Evolutionary conservation across 2,797 vertebrate species (phyloP), one percentile per base, ranked within the genome.

Genomic region (Ataeniobius toweri): DNA sequence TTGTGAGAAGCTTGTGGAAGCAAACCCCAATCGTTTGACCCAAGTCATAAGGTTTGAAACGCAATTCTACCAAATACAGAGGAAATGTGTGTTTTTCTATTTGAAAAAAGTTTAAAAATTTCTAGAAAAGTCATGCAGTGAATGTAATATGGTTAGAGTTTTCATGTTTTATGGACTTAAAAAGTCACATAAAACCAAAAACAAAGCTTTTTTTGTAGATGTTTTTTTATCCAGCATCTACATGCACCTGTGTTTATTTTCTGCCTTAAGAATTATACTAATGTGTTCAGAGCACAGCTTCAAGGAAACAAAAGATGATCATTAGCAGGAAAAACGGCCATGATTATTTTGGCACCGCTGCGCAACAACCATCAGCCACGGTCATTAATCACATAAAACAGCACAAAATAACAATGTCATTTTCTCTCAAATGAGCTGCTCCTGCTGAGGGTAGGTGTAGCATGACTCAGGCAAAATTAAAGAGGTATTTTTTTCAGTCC

Each of bases 381-480:
- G 58, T 77, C 74, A 70, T 83, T 75, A 14, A 41, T 46, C 59
- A 70, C 5, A 28, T 65, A 76, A 71, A 20, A 58, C n/a, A 36
- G 10, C 67, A 36, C 55, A 31, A 67, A 81, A 50, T 48, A 10
- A 20, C 48, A 71, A 73, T 18, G 10, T 75, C 41, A 70, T 70
- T 71, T 65, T 67, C 61, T 72, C 51, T 26, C 31, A 39, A 28
- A 72, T 51, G 67, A 75, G 65, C 65, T 46, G 65, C 65, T 51
- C 67, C 36, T 48, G 65, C 76, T 46, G 78, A 75, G 50, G 71
- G 74, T 5, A 26, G 79, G 56, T 44, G 69, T 73, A 68, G 65
- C 63, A 0, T 53, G 82, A 78, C 71, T 78, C 80, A 77, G 26
- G 26, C 75, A 73, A 24, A 81, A 77, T 50, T 69, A 71, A 76